phyloP scores from a whole-genome alignment of 2,113 vertebrate species.

The Rousettus leschenaultii region DNA sequence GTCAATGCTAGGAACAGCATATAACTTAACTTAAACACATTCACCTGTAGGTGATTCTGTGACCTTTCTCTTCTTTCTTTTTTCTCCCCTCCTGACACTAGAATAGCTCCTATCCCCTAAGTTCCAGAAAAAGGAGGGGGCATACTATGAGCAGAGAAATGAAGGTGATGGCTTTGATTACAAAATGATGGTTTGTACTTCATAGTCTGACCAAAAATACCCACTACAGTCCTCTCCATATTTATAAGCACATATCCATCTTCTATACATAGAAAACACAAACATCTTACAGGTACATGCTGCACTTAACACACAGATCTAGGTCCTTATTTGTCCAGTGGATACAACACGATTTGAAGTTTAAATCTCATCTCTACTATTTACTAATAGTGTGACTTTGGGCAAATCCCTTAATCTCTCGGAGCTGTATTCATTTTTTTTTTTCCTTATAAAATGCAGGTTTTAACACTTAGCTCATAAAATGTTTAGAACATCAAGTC shows the following conservation, averaged over 20 bases:
- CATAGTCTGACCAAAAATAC: neutral
- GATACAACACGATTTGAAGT: neutral
- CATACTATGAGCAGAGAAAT: neutral
- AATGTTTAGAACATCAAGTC: neutral
- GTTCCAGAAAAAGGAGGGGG: neutral
- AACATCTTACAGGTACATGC: neutral
- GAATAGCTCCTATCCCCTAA: neutral
- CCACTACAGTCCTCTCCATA: neutral
- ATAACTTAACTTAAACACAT: neutral
- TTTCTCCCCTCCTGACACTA: neutral
- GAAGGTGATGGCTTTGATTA: neutral
- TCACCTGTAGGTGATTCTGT: neutral
- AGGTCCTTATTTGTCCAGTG: neutral
- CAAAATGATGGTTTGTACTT: neutral
- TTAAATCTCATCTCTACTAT: neutral
- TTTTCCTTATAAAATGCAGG: neutral
- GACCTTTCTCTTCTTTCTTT: neutral
- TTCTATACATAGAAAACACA: neutral
- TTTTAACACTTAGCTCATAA: conserved; percentile 1
- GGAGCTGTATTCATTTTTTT: neutral
- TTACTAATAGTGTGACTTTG: neutral
- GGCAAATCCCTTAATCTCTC: neutral
- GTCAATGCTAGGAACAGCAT: neutral
- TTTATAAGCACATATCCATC: neutral
- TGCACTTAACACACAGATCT: neutral